Conservation (phyloP, 2,113 vertebrate species). For the Serilophus lunatus region DNA sequence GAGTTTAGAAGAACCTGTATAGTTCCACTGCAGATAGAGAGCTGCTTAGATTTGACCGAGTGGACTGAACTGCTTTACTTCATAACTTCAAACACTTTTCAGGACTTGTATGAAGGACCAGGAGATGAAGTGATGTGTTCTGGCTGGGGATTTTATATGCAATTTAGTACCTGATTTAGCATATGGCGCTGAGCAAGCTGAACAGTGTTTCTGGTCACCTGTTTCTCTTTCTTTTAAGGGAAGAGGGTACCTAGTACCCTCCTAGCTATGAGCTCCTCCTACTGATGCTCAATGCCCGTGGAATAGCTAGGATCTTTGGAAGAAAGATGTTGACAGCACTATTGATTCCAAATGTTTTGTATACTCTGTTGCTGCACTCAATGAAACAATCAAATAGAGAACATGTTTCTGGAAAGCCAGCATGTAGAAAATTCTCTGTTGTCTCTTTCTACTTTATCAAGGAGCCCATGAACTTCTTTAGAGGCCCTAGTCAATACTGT, state of each 20-base stretch:
- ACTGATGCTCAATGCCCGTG: background rate
- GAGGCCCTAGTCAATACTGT: conserved; percentile 20
- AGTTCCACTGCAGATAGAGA: background rate
- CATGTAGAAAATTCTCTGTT: conserved; percentile 40
- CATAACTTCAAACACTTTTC: background rate
- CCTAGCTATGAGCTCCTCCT: background rate
- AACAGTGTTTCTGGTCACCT: background rate
- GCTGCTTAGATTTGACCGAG: background rate
- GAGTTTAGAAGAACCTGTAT: background rate
- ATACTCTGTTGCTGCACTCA: conserved; percentile 7
- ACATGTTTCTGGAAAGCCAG: conserved; percentile 22
- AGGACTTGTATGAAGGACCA: background rate
- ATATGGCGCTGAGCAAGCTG: background rate
- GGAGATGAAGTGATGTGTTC: background rate
- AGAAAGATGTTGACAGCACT: background rate
- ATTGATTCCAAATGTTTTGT: conserved; percentile 51
- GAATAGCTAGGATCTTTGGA: background rate
- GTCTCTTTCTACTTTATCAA: conserved; percentile 37
- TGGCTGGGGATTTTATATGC: background rate
- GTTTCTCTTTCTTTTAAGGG: background rate
- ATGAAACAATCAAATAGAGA: conserved; percentile 39
- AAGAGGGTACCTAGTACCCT: background rate
- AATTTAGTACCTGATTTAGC: background rate
- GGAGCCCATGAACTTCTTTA: conserved; percentile 22
- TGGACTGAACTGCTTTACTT: background rate